Evolutionary conservation across 2,888 invertebrate genomes (phyloP).

Genomic region (Acrobasis suavella): DNA sequence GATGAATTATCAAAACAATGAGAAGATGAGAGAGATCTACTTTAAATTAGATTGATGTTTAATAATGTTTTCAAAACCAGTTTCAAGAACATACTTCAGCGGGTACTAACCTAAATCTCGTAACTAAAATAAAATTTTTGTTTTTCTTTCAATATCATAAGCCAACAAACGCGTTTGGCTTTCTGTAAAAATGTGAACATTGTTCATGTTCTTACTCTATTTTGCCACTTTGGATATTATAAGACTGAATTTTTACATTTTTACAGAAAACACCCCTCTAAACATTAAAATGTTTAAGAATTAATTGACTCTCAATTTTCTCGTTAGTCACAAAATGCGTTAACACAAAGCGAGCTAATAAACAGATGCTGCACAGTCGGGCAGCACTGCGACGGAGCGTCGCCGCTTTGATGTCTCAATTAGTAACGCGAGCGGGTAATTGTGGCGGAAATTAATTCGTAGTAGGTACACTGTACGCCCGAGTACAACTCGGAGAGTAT

Average conservation of each 20-base stretch:
- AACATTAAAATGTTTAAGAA: neutral
- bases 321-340: slow-evolving; percentile 25
- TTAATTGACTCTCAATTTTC: slow-evolving; percentile 22
- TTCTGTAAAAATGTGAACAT: no score
- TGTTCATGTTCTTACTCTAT: neutral
- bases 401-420: slow-evolving; percentile 79
- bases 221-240: neutral
- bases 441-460: slow-evolving; percentile 79
- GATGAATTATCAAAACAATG: no score
- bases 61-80: no score
- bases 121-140: no score
- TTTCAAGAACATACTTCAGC: no score
- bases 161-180: no score
- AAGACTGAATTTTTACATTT: neutral
- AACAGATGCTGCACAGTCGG: slow-evolving; percentile 34
- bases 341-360: slow-evolving; percentile 45
- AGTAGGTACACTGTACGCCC: slow-evolving; percentile 26
- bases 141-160: neutral
- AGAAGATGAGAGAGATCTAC: no score
- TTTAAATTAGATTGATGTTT: no score
- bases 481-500: slow-evolving; percentile 31
- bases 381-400: slow-evolving; percentile 44
- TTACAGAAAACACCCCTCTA: neutral
- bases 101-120: no score
- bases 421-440: slow-evolving; percentile 78